These are phyloP conservation scores for Triplophysa bombifrons DNA, from an alignment of 2,797 vertebrate genomes.

Conservation along the genomic window DNA sequence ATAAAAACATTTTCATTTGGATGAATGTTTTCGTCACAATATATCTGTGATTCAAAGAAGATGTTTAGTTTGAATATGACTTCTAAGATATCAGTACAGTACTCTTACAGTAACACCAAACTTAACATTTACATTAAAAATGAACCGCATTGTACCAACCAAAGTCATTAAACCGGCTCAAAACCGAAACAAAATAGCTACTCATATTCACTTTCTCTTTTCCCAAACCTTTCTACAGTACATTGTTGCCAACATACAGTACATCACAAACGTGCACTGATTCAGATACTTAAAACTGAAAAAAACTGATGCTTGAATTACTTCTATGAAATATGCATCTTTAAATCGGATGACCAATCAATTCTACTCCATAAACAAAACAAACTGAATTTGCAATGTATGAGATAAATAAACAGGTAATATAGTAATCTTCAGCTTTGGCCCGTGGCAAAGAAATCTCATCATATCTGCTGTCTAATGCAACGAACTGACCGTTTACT, in stretches of 20 bases:
- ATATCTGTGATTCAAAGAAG: conserved; percentile 6
- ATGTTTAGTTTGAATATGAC: neutral
- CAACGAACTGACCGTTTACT: neutral
- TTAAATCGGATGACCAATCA: neutral
- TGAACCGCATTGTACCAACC: too few relatives aligned
- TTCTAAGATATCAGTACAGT: neutral
- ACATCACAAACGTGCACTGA: neutral
- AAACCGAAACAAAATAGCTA: neutral
- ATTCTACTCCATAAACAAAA: neutral
- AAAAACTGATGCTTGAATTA: neutral
- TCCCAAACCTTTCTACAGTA: neutral
- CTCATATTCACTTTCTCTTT: neutral
- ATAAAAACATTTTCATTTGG: too few relatives aligned
- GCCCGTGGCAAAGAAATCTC: neutral
- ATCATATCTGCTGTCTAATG: neutral
- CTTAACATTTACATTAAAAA: too few relatives aligned
- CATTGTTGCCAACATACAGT: too few relatives aligned
- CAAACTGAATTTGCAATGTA: neutral
- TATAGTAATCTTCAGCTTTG: neutral
- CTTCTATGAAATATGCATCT: neutral
- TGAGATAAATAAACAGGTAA: neutral
- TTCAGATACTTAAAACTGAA: neutral
- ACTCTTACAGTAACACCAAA: too few relatives aligned
- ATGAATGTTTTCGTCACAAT: conserved; percentile 23
- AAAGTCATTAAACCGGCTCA: too few relatives aligned